phyloP scores from a whole-genome alignment of 2,888 invertebrate species.

The Taphrorychus bicolor region DNA sequence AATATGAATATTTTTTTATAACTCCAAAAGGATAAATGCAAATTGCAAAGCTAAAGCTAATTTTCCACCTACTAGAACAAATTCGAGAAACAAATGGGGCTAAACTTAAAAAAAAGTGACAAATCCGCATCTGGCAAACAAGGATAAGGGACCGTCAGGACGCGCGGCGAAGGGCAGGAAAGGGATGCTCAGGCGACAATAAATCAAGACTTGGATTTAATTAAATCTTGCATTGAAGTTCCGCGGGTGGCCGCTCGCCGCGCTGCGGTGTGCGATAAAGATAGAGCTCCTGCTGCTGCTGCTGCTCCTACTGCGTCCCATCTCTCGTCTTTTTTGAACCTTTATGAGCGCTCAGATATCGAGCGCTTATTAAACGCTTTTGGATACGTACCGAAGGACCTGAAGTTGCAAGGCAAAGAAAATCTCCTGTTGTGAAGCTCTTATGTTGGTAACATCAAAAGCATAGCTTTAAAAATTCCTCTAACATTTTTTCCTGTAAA shows the following conservation, averaged over 20 bases:
- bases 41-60: too few species aligned
- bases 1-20: too few species aligned
- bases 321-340: slow-evolving; percentile 20
- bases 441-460: too few species aligned
- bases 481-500: too few species aligned
- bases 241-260: slow-evolving; percentile 61
- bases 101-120: slow-evolving; percentile 42
- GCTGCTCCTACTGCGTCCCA: background rate
- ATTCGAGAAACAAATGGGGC: background rate
- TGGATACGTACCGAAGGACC: too few species aligned
- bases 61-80: background rate
- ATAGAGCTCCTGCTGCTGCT: slow-evolving; percentile 39
- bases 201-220: slow-evolving; percentile 65
- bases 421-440: too few species aligned
- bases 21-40: too few species aligned
- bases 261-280: slow-evolving; percentile 55
- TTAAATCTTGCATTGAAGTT: slow-evolving; percentile 65
- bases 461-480: too few species aligned
- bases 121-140: slow-evolving; percentile 38
- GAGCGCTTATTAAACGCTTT: slow-evolving; percentile 40
- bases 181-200: slow-evolving; percentile 59
- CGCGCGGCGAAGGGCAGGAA: slow-evolving; percentile 38
- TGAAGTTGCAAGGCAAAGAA: too few species aligned
- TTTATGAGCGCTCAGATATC: slow-evolving; percentile 8
- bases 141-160: slow-evolving; percentile 36